A percentile compares a stretch with the other conserved stretches of the same genome.
Conservation (phyloP, 2,113 vertebrate species). For the Rhinoderma darwinii region DNA sequence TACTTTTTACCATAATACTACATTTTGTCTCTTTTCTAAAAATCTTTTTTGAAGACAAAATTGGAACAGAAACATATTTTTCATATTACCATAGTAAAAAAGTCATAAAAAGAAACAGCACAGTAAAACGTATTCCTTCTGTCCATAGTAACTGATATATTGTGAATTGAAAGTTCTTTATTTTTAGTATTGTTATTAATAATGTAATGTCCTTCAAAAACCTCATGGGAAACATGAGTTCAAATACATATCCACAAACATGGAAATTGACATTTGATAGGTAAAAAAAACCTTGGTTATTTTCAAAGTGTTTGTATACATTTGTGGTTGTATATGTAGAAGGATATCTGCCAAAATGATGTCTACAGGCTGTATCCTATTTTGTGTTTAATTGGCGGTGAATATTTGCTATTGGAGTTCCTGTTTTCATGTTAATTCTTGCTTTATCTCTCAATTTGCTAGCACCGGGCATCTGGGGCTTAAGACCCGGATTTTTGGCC, state of each 20-base stretch:
- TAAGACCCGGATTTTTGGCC: too few species aligned
- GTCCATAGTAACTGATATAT: not conserved
- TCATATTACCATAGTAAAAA: not conserved
- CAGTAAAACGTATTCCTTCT: not conserved
- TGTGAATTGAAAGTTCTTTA: not conserved
- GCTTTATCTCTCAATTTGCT: not conserved
- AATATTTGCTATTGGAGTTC: not conserved
- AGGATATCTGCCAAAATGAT: not conserved
- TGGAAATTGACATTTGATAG: too few species aligned
- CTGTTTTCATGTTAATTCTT: not conserved
- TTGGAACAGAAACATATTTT: not conserved
- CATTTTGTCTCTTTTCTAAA: too few species aligned
- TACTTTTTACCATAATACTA: too few species aligned
- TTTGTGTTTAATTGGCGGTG: too few species aligned
- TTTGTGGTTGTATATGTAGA: not conserved
- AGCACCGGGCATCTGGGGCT: too few species aligned
- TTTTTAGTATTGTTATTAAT: not conserved
- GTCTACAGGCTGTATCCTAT: not conserved
- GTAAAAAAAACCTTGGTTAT: too few species aligned
- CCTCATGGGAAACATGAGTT: too few species aligned
- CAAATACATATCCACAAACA: not conserved
- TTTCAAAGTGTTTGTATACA: too few species aligned
- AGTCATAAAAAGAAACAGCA: not conserved
- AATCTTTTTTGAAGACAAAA: not conserved
- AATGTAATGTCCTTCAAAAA: not conserved